A percentile compares a stretch with the other conserved stretches of the same genome.
Conservation (phyloP, 37 sponge, comb jelly and placozoan species). For the Axinella damicornis region DNA sequence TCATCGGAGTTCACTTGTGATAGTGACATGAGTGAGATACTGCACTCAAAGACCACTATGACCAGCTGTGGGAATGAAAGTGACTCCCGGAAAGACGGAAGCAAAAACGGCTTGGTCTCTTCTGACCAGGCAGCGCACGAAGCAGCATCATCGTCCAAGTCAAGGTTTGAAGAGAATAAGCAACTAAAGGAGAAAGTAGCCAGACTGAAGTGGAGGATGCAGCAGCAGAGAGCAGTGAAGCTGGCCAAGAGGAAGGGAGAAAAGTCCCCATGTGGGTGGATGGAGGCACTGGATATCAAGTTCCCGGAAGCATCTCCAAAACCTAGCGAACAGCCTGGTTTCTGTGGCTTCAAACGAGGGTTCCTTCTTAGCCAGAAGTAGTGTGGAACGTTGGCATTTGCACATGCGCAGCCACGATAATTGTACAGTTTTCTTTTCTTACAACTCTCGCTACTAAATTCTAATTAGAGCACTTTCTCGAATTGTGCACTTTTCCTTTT, state of each 20-base stretch:
- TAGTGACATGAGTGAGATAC: conserved; percentile 66
- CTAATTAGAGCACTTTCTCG: too few species aligned
- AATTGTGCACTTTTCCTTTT: too few species aligned
- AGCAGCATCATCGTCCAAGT: conserved; percentile 15
- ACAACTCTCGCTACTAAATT: too few species aligned
- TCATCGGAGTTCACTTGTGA: conserved; percentile 80
- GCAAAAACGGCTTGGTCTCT: not conserved
- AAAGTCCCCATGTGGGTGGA: conserved; percentile 70
- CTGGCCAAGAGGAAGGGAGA: conserved; percentile 52
- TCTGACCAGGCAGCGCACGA: not conserved
- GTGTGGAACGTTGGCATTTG: too few species aligned
- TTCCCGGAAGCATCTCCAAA: conserved; percentile 20
- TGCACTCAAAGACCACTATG: conserved; percentile 75
- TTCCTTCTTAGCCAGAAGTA: conserved; percentile 51
- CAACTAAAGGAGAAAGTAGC: conserved; percentile 63
- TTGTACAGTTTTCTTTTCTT: too few species aligned
- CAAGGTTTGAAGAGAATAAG: conserved; percentile 58
- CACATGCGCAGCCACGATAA: too few species aligned
- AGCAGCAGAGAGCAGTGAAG: conserved; percentile 44
- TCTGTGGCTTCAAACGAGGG: conserved; percentile 66
- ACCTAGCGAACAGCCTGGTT: conserved; percentile 18
- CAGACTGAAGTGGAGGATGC: conserved; percentile 62
- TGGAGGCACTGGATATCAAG: conserved; percentile 60
- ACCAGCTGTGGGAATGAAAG: conserved; percentile 43
- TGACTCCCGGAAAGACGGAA: not conserved